Conservation (phyloP, 2,113 vertebrate species). For the Mixornis gularis region DNA sequence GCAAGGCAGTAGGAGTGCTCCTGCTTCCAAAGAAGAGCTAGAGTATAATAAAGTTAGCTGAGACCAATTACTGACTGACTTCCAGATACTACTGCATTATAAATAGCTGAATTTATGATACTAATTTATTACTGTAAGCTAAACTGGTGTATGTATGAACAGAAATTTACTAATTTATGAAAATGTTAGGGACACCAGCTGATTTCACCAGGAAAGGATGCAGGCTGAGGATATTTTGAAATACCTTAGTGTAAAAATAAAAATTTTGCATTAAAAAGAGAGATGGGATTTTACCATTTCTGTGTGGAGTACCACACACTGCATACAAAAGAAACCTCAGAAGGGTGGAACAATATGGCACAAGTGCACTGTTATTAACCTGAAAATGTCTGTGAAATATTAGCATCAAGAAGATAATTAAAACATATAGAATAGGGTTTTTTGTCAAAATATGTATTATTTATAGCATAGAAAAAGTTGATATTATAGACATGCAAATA, state of each 20-base stretch:
- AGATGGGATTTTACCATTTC: background rate
- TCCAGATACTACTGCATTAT: background rate
- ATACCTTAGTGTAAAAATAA: background rate
- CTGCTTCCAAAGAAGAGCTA: background rate
- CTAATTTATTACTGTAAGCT: background rate
- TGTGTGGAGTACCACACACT: accelerated
- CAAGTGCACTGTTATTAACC: background rate
- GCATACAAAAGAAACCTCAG: background rate
- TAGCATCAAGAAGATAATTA: background rate
- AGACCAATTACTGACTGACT: background rate
- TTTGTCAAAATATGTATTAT: background rate
- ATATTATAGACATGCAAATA: background rate
- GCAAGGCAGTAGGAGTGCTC: background rate
- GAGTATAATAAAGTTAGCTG: background rate
- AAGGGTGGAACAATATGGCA: background rate
- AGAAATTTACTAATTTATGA: background rate
- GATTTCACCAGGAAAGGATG: background rate
- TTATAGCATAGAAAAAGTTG: background rate
- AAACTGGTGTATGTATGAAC: background rate
- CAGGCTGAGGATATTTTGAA: background rate
- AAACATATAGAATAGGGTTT: background rate
- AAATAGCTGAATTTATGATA: background rate
- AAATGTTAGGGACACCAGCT: background rate
- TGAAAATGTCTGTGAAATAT: background rate
- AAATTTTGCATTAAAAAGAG: background rate